These are phyloP conservation scores for Listronotus bonariensis DNA, from an alignment of 1,140 invertebrate species.

Conservation along the genomic window DNA sequence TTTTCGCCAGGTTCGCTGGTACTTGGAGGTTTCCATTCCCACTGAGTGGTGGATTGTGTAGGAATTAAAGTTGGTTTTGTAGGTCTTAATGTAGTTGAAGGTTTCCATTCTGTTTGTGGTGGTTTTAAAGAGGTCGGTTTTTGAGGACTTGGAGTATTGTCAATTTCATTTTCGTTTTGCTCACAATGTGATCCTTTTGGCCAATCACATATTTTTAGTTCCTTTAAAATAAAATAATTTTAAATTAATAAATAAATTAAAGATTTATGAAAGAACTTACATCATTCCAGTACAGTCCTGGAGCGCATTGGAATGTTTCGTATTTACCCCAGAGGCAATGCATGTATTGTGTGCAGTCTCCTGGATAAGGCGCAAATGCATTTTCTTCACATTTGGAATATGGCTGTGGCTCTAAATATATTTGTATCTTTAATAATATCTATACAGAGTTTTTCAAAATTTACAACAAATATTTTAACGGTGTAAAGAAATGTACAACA, in stretches of 20 bases:
- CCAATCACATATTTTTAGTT: conserved; percentile 76
- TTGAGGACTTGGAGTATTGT: conserved; percentile 10
- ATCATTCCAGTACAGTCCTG: conserved; percentile 78
- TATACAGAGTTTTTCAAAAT: no score
- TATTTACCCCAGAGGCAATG: conserved; percentile 80
- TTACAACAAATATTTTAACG: no score
- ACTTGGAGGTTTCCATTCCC: conserved; percentile 39
- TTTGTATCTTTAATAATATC: no score
- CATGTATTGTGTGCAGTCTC: conserved; percentile 74
- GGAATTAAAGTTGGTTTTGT: conserved; percentile 11
- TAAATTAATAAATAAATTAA: not conserved
- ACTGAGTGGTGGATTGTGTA: conserved; percentile 14
- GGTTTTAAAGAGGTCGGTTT: conserved; percentile 14
- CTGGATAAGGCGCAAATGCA: conserved; percentile 63
- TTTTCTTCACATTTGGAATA: conserved; percentile 61
- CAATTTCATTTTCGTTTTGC: conserved; percentile 41
- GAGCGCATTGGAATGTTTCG: conserved; percentile 71
- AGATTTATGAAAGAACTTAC: conserved; percentile 52
- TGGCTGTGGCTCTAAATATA: conserved; percentile 51
- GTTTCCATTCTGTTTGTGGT: conserved; percentile 7
- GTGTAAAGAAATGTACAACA: no score
- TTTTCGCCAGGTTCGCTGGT: conserved; percentile 38
- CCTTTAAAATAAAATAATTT: conserved; percentile 39
- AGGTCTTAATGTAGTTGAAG: conserved; percentile 1
- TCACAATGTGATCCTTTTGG: conserved; percentile 71